Evolutionary conservation across 2,113 vertebrate species (phyloP), one percentile per base, ranked within the genome.

Genomic region (Cygnus buccinator): DNA sequence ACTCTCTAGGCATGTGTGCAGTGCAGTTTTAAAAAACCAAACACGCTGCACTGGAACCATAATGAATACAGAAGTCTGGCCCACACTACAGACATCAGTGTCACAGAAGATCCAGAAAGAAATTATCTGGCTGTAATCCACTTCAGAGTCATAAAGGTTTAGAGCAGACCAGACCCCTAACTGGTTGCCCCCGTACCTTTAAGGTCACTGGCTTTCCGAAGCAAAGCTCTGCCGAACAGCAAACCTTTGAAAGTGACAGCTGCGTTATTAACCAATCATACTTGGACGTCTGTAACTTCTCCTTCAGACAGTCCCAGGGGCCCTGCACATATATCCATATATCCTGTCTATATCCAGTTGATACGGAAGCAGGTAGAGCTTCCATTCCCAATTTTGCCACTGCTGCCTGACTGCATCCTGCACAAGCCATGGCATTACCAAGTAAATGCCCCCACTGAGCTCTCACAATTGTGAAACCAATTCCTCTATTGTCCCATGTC

Each of bases 21-120:
- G 57, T 35, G 33, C 10, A 39, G 61, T n/a, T 87, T 33, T 55
- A 23, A 83, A 62, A 62, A 73, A 44, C 3, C 18, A 73, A 77
- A 61, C 2, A 31, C 52, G 41, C n/a, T 33, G 39, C 10, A 25
- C 0, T 33, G 25, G 44, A 66, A 72, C 52, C 11, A 5, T 15
- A 41, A 50, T 0, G 0, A 26, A 20, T 13, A n/a, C 4, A 25
- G 14, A 61, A 9, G 19, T 9, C 21, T 43, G 58, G 31, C 31
- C 44, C 71, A 43, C 3, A 1, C 8, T 12, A 3, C 3, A 44
- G 44, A 11, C 28, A 41, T 8, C 37, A 66, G 17, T 35, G 8
- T 22, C 15, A 26, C 46, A 62, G 77, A 8, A 15, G 13, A 43
- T 10, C 16, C 73, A 35, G 31, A 31, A 0, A 74, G 10, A 87